These are phyloP conservation scores for Orchestes rusci DNA, from an alignment of 2,888 invertebrate genomes.

Conservation along the genomic window DNA sequence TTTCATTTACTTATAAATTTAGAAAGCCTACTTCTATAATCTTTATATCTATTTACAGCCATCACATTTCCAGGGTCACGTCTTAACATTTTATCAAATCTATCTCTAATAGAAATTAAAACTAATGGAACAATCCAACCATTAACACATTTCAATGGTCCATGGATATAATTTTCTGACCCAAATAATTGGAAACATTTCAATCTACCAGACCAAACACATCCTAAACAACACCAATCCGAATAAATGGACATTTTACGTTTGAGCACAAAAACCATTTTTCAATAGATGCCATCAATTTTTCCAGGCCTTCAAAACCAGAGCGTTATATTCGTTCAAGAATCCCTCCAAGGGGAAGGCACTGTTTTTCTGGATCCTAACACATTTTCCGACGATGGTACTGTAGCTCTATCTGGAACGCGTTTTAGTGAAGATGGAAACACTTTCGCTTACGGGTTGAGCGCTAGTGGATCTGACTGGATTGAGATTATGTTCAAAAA, in stretches of 20 bases:
- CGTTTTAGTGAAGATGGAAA: constrained; percentile 86
- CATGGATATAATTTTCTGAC: too few relatives aligned
- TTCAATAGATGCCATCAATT: background rate
- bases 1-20: too few relatives aligned
- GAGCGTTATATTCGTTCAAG: constrained; percentile 88
- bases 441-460: constrained; percentile 85
- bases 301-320: constrained; percentile 89
- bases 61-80: too few relatives aligned
- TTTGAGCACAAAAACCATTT: background rate
- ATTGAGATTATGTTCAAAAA: constrained; percentile 78
- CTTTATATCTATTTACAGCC: too few relatives aligned
- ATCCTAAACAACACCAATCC: background rate
- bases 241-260: background rate
- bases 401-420: constrained; percentile 67
- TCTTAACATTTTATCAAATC: too few relatives aligned
- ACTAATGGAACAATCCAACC: too few relatives aligned
- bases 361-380: constrained; percentile 94
- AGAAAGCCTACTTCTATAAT: too few relatives aligned
- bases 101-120: too few relatives aligned
- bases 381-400: constrained; percentile 82
- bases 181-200: too few relatives aligned
- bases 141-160: too few relatives aligned
- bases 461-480: constrained; percentile 95
- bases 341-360: constrained; percentile 63
- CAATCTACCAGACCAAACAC: too few relatives aligned